Percentiles rank a stretch among this genome's conserved stretches.
These are phyloP conservation scores for Drosophila sp. DNA, from an alignment of 1,140 invertebrate genomes.

Conservation along the genomic window DNA sequence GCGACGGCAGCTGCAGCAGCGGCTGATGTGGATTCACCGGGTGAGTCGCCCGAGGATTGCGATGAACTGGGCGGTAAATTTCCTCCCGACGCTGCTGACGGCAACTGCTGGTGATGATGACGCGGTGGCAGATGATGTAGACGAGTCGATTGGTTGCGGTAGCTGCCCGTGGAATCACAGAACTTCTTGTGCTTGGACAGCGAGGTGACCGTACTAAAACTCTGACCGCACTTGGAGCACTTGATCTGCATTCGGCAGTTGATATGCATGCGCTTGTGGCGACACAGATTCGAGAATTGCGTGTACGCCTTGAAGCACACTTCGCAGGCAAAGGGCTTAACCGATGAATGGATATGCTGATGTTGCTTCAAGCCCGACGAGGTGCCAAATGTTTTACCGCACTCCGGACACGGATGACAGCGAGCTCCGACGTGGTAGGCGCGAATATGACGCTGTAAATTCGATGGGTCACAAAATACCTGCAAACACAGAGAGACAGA, in stretches of 20 bases:
- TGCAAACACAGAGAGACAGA: conserved; percentile 83
- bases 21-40: conserved; percentile 24
- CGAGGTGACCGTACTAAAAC: conserved; percentile 94
- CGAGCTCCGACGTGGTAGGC: conserved; percentile 95
- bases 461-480: conserved; percentile 97
- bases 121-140: conserved; percentile 44
- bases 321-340: conserved; percentile 98
- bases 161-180: conserved; percentile 87
- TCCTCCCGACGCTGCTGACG: conserved; percentile 23
- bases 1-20: conserved; percentile 24
- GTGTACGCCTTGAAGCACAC: conserved; percentile 98
- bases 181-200: conserved; percentile 93
- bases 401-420: conserved; percentile 97
- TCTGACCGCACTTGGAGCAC: conserved; percentile 95
- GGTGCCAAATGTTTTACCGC: conserved; percentile 99
- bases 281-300: conserved; percentile 99
- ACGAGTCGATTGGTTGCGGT: conserved; percentile 18
- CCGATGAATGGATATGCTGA: conserved; percentile 98
- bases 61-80: conserved; percentile 15
- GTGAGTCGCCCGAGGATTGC: conserved; percentile 17
- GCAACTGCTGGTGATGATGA: conserved; percentile 44
- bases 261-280: conserved; percentile 99
- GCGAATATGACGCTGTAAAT: conserved; percentile 97
- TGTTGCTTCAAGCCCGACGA: conserved; percentile 99
- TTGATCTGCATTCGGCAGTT: conserved; percentile 94